phyloP scores from a whole-genome alignment of 2,113 vertebrate species.

The Embiotoca jacksoni region DNA sequence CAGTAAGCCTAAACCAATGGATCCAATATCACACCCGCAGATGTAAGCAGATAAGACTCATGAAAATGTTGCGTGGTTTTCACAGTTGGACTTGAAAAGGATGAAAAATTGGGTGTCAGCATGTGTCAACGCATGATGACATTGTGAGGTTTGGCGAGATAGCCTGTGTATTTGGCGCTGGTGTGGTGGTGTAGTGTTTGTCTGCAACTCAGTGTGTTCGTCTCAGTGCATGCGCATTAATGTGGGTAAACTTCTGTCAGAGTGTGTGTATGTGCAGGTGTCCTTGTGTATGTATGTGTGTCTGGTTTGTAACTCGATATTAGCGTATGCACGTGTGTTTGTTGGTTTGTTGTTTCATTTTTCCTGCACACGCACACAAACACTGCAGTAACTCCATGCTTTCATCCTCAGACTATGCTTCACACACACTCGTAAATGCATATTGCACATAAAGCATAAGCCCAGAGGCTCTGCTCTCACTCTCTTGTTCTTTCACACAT shows the following conservation, averaged over 20 bases:
- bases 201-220: background rate
- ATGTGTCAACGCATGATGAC: constrained; percentile 13
- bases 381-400: too few relatives aligned
- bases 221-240: too few relatives aligned
- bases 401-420: too few relatives aligned
- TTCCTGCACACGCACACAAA: background rate
- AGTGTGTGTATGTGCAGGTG: background rate
- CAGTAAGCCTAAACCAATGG: constrained; percentile 78
- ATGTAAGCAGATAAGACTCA: background rate
- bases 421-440: too few relatives aligned
- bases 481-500: constrained; percentile 10
- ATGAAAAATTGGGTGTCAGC: constrained; percentile 6
- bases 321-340: too few relatives aligned
- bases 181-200: background rate
- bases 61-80: constrained; percentile 23
- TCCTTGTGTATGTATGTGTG: background rate
- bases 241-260: background rate
- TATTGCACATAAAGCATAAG: background rate
- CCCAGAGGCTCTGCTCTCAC: background rate
- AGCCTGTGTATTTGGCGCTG: background rate
- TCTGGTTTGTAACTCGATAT: too few relatives aligned
- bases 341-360: too few relatives aligned
- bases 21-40: constrained; percentile 49
- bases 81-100: background rate
- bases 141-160: background rate